A percentile compares a stretch with the other conserved stretches of the same genome.
Conservation (phyloP, 2,797 vertebrate genomes). For the Moxostoma hubbsi region DNA sequence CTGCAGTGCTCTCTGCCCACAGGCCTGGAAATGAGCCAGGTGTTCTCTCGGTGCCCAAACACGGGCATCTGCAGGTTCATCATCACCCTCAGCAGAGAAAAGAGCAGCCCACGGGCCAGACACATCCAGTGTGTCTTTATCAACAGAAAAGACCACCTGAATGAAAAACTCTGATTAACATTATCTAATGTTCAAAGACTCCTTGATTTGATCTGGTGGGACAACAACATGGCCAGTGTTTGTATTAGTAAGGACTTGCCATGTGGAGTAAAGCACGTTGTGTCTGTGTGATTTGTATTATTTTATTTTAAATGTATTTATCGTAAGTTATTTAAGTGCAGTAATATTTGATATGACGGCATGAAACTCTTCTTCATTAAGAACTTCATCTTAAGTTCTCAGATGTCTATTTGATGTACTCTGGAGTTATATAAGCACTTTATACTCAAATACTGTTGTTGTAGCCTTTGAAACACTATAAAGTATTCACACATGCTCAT, state of each 20-base stretch:
- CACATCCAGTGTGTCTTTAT: constrained; percentile 83
- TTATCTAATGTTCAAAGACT: background rate
- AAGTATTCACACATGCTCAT: background rate
- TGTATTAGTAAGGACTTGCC: background rate
- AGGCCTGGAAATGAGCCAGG: constrained; percentile 76
- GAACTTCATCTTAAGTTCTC: background rate
- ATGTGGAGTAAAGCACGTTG: background rate
- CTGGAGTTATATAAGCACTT: background rate
- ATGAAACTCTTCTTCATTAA: background rate
- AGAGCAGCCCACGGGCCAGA: constrained; percentile 66
- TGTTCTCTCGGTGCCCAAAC: constrained; percentile 88
- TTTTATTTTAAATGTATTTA: background rate
- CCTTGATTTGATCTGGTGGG: background rate
- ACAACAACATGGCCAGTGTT: background rate
- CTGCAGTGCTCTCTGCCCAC: constrained; percentile 80
- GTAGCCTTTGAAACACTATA: background rate
- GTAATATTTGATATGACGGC: background rate
- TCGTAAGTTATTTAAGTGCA: constrained; percentile 18
- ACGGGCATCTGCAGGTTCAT: constrained; percentile 90
- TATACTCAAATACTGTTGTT: background rate
- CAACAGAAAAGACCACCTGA: constrained; percentile 87
- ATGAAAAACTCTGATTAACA: constrained; percentile 46
- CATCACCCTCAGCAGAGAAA: constrained; percentile 72
- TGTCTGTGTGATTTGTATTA: background rate
- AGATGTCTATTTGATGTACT: constrained; percentile 1